Evolutionary conservation across 23 tunicate genomes (phyloP).

Genomic region (Trididemnum miniatum): DNA sequence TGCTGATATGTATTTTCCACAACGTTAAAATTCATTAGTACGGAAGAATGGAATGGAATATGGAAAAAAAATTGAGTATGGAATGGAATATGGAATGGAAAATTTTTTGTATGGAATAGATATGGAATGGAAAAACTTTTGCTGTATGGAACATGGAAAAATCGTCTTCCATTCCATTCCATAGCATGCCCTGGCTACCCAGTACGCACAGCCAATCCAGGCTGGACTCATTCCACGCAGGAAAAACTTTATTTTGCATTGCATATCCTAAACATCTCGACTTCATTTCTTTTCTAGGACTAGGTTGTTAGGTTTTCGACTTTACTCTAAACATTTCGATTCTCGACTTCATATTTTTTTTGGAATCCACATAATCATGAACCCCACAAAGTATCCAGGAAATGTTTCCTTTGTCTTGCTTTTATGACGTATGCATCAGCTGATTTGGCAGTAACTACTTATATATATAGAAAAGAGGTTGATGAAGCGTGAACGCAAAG

Average conservation of each 20-base stretch:
- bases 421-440: conserved; percentile 26
- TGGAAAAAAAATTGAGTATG: background rate
- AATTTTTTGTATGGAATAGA: background rate
- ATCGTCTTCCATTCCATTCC: background rate
- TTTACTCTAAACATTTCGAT: too few relatives aligned
- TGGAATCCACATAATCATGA: too few relatives aligned
- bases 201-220: background rate
- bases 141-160: background rate
- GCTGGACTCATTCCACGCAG: background rate
- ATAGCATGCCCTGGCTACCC: background rate
- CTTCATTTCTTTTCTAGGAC: too few relatives aligned
- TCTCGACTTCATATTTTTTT: too few relatives aligned
- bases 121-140: background rate
- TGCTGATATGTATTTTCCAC: background rate
- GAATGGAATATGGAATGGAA: background rate
- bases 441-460: background rate
- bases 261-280: too few relatives aligned
- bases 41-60: background rate
- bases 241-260: too few relatives aligned
- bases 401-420: conserved; percentile 9
- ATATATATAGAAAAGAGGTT: background rate
- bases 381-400: background rate
- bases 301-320: too few relatives aligned
- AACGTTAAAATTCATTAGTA: background rate
- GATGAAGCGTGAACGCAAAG: background rate